phyloP scores from a whole-genome alignment of 1,140 invertebrate genomes.

The Calephelis nemesis region DNA sequence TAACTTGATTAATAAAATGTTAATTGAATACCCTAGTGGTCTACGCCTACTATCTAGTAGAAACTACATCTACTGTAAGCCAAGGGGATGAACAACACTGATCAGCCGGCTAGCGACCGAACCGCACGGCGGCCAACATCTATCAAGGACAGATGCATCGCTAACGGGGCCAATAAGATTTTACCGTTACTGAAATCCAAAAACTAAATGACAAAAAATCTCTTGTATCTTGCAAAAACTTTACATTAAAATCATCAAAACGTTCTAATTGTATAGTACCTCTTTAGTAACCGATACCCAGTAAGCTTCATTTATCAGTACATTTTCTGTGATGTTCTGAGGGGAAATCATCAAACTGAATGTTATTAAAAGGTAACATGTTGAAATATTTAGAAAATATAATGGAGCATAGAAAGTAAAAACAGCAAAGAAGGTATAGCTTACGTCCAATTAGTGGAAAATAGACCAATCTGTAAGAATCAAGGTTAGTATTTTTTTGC shows the following conservation, averaged over 20 bases:
- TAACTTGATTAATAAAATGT: slow-evolving; percentile 74
- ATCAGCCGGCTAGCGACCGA: slow-evolving; percentile 51
- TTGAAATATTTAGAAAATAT: slow-evolving; percentile 37
- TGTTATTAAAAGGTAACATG: slow-evolving; percentile 69
- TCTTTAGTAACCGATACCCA: slow-evolving; percentile 94
- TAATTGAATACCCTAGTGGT: slow-evolving; percentile 76
- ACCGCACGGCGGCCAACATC: slow-evolving; percentile 49
- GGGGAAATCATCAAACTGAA: slow-evolving; percentile 77
- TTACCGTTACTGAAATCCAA: slow-evolving; percentile 78
- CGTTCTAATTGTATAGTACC: slow-evolving; percentile 83
- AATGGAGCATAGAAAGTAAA: slow-evolving; percentile 32
- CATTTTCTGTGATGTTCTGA: slow-evolving; percentile 96
- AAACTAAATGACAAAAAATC: slow-evolving; percentile 78
- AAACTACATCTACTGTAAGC: slow-evolving; percentile 75
- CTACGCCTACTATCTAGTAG: slow-evolving; percentile 75
- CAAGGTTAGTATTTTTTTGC: slow-evolving; percentile 48
- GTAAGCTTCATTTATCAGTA: slow-evolving; percentile 95
- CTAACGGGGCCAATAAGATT: slow-evolving; percentile 78
- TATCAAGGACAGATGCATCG: slow-evolving; percentile 79
- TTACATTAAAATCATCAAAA: slow-evolving; percentile 78
- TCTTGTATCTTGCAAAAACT: slow-evolving; percentile 77
- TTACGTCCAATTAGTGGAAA: slow-evolving; percentile 64
- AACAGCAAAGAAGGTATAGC: slow-evolving; percentile 44
- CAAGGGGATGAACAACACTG: slow-evolving; percentile 72
- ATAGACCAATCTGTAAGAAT: slow-evolving; percentile 68